Evolutionary conservation across 2,797 vertebrate genomes (phyloP).

Genomic region (Pteropus rufus): DNA sequence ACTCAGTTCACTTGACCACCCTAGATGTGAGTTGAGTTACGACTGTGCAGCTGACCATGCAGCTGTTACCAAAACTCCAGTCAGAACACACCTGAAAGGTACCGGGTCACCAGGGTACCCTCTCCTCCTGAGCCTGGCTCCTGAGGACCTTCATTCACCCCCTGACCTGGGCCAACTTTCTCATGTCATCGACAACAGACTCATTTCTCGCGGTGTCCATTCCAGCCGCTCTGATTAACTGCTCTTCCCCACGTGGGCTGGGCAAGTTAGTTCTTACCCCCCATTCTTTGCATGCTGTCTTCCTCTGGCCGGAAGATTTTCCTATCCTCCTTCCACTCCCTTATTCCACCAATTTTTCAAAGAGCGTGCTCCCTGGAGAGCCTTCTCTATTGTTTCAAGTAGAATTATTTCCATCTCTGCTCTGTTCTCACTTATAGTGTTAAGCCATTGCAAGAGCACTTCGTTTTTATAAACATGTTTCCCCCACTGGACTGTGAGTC

Average conservation of each 20-base stretch:
- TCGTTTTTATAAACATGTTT: rapidly evolving
- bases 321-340: background rate
- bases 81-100: background rate
- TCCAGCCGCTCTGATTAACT: background rate
- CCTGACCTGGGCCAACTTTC: background rate
- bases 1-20: background rate
- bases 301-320: conserved; percentile 3
- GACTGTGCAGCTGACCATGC: rapidly evolving
- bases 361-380: background rate
- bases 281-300: background rate
- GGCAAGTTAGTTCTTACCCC: background rate
- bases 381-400: background rate
- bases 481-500: background rate
- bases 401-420: background rate
- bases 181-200: background rate
- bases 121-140: background rate
- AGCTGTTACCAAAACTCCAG: background rate
- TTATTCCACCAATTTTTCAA: background rate
- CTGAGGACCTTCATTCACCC: background rate
- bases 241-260: rapidly evolving
- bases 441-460: background rate
- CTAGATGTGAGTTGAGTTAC: background rate
- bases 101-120: background rate
- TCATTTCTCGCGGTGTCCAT: rapidly evolving
- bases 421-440: background rate